Evolutionary conservation across 2,113 vertebrate genomes (phyloP).

Genomic region (Zosterops hypoxanthus): DNA sequence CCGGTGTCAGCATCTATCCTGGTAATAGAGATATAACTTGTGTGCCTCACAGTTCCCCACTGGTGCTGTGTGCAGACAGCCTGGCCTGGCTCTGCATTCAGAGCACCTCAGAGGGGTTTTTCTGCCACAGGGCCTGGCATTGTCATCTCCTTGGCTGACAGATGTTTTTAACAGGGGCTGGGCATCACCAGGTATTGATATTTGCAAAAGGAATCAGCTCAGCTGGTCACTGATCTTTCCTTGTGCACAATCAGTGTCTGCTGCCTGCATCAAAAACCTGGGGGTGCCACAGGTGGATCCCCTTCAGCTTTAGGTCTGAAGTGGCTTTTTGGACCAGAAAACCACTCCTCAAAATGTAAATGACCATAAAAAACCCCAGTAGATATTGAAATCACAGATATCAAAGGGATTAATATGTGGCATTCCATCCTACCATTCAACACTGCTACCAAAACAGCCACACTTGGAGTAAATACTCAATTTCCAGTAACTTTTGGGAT

Average conservation of each 20-base stretch:
- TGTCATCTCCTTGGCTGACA: background rate
- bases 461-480: background rate
- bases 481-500: background rate
- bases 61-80: background rate
- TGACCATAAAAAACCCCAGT: rapidly evolving
- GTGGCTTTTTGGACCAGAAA: background rate
- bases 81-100: background rate
- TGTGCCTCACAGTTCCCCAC: background rate
- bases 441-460: background rate
- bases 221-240: background rate
- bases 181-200: background rate
- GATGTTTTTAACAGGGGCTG: background rate
- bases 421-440: background rate
- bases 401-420: background rate
- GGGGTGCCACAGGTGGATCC: background rate
- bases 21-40: slow-evolving; percentile 22
- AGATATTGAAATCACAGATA: background rate
- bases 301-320: background rate
- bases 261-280: background rate
- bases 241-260: background rate
- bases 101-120: background rate
- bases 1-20: slow-evolving; percentile 27
- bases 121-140: background rate
- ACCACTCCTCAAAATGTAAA: background rate
- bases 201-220: background rate